Base-by-base conservation (phyloP, 2,797 vertebrate species). In the Myotis vivesi region DNA sequence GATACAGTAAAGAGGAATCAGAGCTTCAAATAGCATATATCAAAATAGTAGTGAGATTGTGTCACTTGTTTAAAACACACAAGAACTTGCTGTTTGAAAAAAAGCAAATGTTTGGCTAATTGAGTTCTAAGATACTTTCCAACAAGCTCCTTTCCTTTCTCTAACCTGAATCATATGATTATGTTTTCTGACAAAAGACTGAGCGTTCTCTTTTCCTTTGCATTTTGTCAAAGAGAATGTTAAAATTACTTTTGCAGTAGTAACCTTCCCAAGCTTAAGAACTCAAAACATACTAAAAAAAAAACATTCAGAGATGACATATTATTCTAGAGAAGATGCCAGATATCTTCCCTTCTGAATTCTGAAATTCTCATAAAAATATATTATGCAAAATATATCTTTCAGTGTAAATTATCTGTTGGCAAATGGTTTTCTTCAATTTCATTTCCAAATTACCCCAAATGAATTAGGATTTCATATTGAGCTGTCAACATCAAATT, bases 341-440 rank as follows among this genome's bases (percentile, higher is more conserved):
- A 46, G 76, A 76, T 64, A 69, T 64, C 57, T 91, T 89, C 55
- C 79, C 73, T 96, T 85, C 62, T 87, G 53, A 96, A 71, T 95
- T 97, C n/a, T 49, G 28, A 95, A 96, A 66, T 92, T 97, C 89
- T 97, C 90, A 95, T 95, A 95, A 85, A 95, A 94, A 95, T 62
- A 93, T 41, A 96, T 87, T 96, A 96, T 84, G 20, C 30, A 97
- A 97, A 97, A 97, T 95, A 97, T 97, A 97, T 87, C 11, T 94
- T 92, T 23, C 5, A 51, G 19, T 81, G 20, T 92, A 96, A 97
- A 97, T 96, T 93, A 95, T 91, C 90, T 96, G 44, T 93, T 96
- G 96, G 51, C 72, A 97, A 98, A 95, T 2, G 17, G 36, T 92
- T 97, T 94, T 95, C 94, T 97, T 92, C 62, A 92, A 59, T 97